Evolutionary conservation across 2,888 invertebrate species (phyloP).

Genomic region (Yponomeuta plumbellus): DNA sequence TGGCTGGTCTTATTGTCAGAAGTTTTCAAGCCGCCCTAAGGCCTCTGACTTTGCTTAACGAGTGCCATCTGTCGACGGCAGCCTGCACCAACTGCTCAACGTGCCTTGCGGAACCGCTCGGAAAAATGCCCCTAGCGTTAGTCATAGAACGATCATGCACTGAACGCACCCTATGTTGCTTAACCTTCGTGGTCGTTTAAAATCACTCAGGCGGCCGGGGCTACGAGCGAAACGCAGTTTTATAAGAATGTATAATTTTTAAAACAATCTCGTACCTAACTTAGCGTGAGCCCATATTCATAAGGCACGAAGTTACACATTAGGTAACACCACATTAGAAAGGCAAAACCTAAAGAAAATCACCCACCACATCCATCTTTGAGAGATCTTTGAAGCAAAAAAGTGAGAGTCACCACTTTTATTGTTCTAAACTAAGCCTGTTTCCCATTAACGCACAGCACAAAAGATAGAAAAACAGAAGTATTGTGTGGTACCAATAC

Average conservation of each 20-base stretch:
- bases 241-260: background rate
- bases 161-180: no score
- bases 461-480: background rate
- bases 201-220: no score
- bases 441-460: background rate
- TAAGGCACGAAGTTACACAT: background rate
- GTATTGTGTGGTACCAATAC: background rate
- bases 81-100: no score
- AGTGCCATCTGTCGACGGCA: no score
- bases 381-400: background rate
- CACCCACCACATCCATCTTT: background rate
- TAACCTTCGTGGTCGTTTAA: no score
- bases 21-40: no score
- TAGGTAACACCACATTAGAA: background rate
- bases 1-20: no score
- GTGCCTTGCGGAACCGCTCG: no score
- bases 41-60: no score
- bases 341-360: background rate
- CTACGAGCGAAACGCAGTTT: no score
- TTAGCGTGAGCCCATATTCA: background rate
- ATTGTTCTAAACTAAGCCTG: background rate
- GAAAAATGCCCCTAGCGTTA: no score
- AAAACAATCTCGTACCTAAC: background rate
- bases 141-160: no score
- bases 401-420: background rate